Percentiles rank a stretch among this genome's conserved stretches.
Conservation (phyloP, 2,888 invertebrate species). For the Ferrisia virgata region DNA sequence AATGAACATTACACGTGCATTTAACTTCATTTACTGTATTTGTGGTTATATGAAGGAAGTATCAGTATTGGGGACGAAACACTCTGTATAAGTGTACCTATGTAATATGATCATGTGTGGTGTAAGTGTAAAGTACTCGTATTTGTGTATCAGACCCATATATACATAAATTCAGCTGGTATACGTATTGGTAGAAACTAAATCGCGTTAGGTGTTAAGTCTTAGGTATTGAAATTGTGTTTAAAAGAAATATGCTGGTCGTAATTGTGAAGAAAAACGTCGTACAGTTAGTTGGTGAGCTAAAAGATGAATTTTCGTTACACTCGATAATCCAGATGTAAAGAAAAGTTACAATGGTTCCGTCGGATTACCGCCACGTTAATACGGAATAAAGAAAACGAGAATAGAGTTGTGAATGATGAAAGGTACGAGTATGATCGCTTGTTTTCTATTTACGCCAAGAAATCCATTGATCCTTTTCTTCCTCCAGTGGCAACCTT, state of each 20-base stretch:
- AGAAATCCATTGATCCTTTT: slow-evolving; percentile 9
- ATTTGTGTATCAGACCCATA: too few relatives aligned
- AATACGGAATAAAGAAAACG: background rate
- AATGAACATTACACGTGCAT: too few relatives aligned
- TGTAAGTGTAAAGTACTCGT: too few relatives aligned
- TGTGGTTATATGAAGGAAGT: too few relatives aligned
- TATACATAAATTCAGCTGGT: too few relatives aligned
- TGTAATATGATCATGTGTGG: too few relatives aligned
- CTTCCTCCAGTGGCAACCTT: background rate
- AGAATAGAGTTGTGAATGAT: background rate
- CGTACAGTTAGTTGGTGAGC: background rate
- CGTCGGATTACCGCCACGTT: background rate
- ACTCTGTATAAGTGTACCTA: too few relatives aligned
- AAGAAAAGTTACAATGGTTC: background rate
- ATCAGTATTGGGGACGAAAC: too few relatives aligned
- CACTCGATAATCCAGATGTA: background rate
- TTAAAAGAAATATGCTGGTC: background rate
- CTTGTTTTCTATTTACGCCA: slow-evolving; percentile 9
- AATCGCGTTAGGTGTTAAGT: background rate
- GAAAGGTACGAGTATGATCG: background rate
- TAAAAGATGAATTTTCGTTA: slow-evolving; percentile 9
- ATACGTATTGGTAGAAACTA: background rate
- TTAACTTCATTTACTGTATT: too few relatives aligned
- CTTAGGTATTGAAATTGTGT: background rate
- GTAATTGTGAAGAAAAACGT: slow-evolving; percentile 4